Base-by-base conservation (phyloP, 2,113 vertebrate species). In the Mustelus asterias region DNA sequence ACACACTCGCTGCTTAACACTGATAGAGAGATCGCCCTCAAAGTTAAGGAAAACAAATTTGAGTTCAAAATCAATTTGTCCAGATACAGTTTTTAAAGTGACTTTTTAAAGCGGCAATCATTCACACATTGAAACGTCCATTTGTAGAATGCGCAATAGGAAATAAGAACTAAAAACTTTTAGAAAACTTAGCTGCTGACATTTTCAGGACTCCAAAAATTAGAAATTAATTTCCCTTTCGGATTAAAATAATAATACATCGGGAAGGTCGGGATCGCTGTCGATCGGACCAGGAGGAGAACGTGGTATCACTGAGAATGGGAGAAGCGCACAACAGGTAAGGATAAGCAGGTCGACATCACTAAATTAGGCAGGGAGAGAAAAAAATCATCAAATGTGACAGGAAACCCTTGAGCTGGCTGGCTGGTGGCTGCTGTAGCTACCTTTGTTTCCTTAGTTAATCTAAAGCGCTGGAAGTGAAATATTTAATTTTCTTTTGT, bases 1-100 rank as follows among this genome's bases (percentile, higher is more conserved):
- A 95, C 48, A 70, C 93, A 72, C 65, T 95, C 67, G 94, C 94
- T 95, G 41, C 69, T 95, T 24, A 95, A 69, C 16, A 33, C 10
- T 54, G 69, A 54, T 16, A 92, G n/a, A 92, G 24, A 92, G 88
- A 93, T 67, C 58, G 60, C 13, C 20, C 80, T 22, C 54, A 90
- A 60, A 63, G 88, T 90, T n/a, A 90, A 90, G 86, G 58, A 54
- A 26, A 60, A 60, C 3, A 90, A 60, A 18, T 83, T 11, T 20
- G 37, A 41, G 37, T 41, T 44, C 6, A 20, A 80, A 80, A 41
- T 16, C 37, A 83, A 83, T 20, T 83, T 22, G 72, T 83, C 14
- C 18, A 83, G 41, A 41, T 41, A 83, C 16, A 41, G 37, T 83
- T 37, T 41, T 37, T 41, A 41, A 83, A 41, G n/a, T 5, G 14